Evolutionary conservation across 2,113 vertebrate genomes (phyloP).

Genomic region (Pelecanus crispus): DNA sequence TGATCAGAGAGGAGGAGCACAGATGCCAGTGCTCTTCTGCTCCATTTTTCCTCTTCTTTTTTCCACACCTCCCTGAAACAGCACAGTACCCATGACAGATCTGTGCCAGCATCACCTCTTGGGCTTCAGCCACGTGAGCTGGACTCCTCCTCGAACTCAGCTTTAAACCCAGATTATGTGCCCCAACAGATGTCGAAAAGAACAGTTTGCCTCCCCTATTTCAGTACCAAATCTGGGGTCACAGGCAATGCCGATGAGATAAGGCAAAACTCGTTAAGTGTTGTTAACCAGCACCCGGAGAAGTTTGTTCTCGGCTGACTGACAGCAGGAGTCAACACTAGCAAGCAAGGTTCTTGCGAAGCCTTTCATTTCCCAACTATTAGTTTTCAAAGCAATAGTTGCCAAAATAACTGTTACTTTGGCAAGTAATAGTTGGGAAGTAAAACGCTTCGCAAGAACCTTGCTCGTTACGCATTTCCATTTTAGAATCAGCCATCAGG

Average conservation of each 20-base stretch:
- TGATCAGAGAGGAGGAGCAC: not conserved
- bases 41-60: not conserved
- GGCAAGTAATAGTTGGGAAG: not conserved
- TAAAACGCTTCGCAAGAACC: not conserved
- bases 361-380: not conserved
- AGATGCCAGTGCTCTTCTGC: not conserved
- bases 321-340: not conserved
- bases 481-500: not conserved
- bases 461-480: not conserved
- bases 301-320: not conserved
- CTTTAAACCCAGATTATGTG: not conserved
- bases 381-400: not conserved
- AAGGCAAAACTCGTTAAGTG: not conserved
- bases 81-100: not conserved
- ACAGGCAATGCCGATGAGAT: fast-evolving
- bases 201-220: not conserved
- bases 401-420: not conserved
- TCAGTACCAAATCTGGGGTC: not conserved
- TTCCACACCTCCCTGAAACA: not conserved
- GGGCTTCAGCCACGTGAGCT: not conserved
- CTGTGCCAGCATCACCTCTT: not conserved
- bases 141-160: not conserved
- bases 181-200: not conserved
- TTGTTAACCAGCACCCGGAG: not conserved
- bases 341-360: not conserved